A percentile compares a stretch with the other conserved stretches of the same genome.
Evolutionary conservation across 2,113 vertebrate genomes (phyloP).

Genomic region (Oreocharis arfaki): DNA sequence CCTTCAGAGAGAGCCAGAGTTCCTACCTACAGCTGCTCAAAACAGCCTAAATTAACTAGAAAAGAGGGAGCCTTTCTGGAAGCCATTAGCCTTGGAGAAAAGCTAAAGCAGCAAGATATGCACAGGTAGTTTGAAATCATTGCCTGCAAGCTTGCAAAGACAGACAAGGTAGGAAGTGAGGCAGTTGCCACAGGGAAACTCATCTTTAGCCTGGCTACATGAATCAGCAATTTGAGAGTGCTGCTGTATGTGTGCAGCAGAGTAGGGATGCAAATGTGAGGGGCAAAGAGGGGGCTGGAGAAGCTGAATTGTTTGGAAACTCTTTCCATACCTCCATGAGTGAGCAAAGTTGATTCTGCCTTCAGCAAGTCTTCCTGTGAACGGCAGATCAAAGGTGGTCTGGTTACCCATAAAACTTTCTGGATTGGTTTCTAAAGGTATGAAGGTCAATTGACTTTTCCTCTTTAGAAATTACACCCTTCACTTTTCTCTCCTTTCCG

Average conservation of each 20-base stretch:
- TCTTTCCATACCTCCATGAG: rapidly evolving
- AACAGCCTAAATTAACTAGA: not conserved
- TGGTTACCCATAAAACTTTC: not conserved
- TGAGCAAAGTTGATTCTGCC: not conserved
- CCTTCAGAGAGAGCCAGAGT: not conserved
- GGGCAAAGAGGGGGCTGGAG: not conserved
- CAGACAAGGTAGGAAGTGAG: not conserved
- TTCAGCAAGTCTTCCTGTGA: not conserved
- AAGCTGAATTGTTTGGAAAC: not conserved
- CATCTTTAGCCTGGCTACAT: not conserved
- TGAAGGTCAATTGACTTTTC: not conserved
- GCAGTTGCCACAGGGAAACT: not conserved
- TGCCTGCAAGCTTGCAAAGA: not conserved
- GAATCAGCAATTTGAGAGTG: not conserved
- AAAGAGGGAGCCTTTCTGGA: not conserved
- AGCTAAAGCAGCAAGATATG: not conserved
- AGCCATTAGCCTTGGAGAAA: not conserved
- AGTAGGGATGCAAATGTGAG: not conserved
- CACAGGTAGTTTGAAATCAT: not conserved
- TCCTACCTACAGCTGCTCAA: not conserved
- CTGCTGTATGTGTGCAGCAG: not conserved
- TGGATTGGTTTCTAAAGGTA: not conserved
- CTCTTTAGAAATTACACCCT: not conserved
- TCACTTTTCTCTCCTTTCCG: not conserved
- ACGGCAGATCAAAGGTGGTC: not conserved